Base-by-base conservation (phyloP, 1,140 invertebrate species). In the Whitmania pigra region DNA sequence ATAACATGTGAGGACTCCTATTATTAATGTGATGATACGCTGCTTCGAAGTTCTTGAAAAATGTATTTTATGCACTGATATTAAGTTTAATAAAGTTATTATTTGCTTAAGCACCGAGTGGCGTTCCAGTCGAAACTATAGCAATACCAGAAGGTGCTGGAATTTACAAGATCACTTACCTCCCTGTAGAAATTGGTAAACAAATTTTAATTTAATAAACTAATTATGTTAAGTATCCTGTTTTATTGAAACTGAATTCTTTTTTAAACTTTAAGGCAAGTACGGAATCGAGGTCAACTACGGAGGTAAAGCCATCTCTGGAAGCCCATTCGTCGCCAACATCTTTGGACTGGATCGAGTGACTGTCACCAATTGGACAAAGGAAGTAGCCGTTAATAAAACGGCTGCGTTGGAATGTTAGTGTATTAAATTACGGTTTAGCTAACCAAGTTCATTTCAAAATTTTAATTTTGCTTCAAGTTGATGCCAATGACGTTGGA, bases 401-500 rank as follows among this genome's bases (percentile, higher is more conserved):
- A 63, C 29, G 57, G 57, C 57, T 15, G 22, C 22, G 11, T 63
- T 63, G 15, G 57, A 63, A 63, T 18, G 43, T 49, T 11, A 49
- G 43, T 17, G 43, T 49, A 49, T 49, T 49, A 17, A 36, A 6
- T 36, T 49, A 11, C 13, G 0, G 43, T 17, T 49, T 49, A 49
- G 13, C 15, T 49, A 49, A 49, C 1, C 43, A 49, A 49, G 9
- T 49, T 15, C 13, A 49, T 49, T 49, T 49, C 43, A 49, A 49
- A 49, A 49, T 49, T 3, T 25, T 9, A 17, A 17, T 71, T 77
- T 66, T 75, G 77, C 71, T 69, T 81, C 74, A 89, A 95, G 93
- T 98, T 82, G 93, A 98, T 83, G 94, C 94, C 40, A 90, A 90
- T 60, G 87, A 87, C 74, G 94, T 94, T 53, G 95, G 95, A 54